phyloP scores from a whole-genome alignment of 2,113 vertebrate genomes.

The Etheostoma cragini region DNA sequence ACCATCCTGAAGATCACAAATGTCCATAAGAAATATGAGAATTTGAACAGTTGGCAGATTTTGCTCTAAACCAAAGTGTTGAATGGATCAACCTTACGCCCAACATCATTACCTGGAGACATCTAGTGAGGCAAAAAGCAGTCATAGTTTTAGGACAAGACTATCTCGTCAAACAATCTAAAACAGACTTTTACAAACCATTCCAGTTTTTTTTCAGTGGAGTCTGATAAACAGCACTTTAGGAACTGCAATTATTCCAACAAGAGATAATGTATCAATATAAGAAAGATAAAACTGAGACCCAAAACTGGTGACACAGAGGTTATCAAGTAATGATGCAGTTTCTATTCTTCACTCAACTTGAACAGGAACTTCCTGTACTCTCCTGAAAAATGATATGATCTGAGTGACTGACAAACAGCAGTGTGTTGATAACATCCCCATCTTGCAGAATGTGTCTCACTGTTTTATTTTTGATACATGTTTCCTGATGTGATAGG shows the following conservation, averaged over 20 bases:
- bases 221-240: slow-evolving; percentile 15
- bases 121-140: background rate
- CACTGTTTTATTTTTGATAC: slow-evolving; percentile 34
- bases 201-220: slow-evolving; percentile 1
- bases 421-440: slow-evolving; percentile 15
- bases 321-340: slow-evolving; percentile 26
- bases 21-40: background rate
- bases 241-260: slow-evolving; percentile 7
- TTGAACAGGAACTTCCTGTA: slow-evolving; percentile 41
- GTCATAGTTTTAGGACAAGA: background rate
- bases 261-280: background rate
- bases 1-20: background rate
- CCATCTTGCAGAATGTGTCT: slow-evolving; percentile 27
- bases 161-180: background rate
- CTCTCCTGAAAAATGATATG: slow-evolving; percentile 36
- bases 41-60: background rate
- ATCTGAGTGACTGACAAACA: slow-evolving; percentile 36
- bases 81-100: background rate
- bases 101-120: background rate
- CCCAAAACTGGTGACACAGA: slow-evolving; percentile 14
- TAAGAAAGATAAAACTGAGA: slow-evolving; percentile 17
- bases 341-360: slow-evolving; percentile 12
- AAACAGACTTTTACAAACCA: slow-evolving; percentile 25
- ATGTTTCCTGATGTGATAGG: slow-evolving; percentile 30
- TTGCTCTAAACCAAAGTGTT: background rate